phyloP scores from a whole-genome alignment of 2,888 invertebrate genomes.

The Epicampocera succincta region DNA sequence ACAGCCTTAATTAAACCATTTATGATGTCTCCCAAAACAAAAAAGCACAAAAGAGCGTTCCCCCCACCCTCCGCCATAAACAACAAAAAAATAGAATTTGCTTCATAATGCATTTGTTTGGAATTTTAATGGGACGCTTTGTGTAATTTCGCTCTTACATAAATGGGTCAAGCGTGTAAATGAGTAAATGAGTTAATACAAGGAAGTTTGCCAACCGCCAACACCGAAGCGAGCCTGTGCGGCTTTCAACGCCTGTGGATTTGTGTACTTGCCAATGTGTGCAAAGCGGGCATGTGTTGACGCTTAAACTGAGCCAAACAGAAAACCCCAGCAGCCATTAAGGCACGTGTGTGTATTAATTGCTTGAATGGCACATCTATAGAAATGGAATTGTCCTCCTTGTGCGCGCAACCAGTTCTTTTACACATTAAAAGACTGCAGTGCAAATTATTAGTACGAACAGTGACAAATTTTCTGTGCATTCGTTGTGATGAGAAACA shows the following conservation, averaged over 20 bases:
- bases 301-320: neutral
- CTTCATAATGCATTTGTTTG: slow-evolving; percentile 4
- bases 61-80: slow-evolving; percentile 1
- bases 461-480: too few relatives aligned
- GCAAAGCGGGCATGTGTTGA: slow-evolving; percentile 5
- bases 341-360: slow-evolving; percentile 30
- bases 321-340: slow-evolving; percentile 11
- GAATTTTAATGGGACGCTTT: slow-evolving; percentile 36
- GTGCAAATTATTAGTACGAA: too few relatives aligned
- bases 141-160: slow-evolving; percentile 7
- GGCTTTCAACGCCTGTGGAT: neutral
- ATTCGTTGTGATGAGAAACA: too few relatives aligned
- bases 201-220: slow-evolving; percentile 12
- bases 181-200: slow-evolving; percentile 62
- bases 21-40: slow-evolving; percentile 11
- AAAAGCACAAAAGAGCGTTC: neutral
- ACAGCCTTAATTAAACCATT: slow-evolving; percentile 17
- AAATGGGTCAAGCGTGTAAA: slow-evolving; percentile 67
- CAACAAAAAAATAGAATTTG: neutral
- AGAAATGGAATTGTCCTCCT: slow-evolving; percentile 38
- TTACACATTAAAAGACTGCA: too few relatives aligned
- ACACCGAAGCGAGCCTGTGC: neutral
- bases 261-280: too few relatives aligned
- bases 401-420: slow-evolving; percentile 10
- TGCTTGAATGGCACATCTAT: slow-evolving; percentile 18